Conservation (phyloP, 2,113 vertebrate genomes). For the Cheilinus undulatus region DNA sequence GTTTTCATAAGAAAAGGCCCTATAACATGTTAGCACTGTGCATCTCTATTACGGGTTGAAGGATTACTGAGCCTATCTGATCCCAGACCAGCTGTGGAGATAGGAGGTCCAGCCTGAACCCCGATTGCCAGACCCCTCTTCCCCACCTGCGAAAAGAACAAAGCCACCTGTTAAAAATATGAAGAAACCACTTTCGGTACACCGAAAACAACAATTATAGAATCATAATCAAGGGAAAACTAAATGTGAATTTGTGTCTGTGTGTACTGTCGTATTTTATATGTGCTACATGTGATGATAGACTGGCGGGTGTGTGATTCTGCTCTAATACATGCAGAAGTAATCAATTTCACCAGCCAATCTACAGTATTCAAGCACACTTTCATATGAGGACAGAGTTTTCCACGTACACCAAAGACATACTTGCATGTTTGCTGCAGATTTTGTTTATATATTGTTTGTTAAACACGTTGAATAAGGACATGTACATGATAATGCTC, state of each 20-base stretch:
- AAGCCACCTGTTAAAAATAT: conserved; percentile 3
- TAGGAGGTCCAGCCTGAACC: conserved; percentile 95
- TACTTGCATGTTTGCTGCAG: too few species aligned
- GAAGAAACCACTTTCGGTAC: not conserved
- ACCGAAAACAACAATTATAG: too few species aligned
- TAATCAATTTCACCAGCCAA: too few species aligned
- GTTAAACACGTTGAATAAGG: too few species aligned
- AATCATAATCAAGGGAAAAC: not conserved
- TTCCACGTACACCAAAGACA: too few species aligned
- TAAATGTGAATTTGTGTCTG: not conserved
- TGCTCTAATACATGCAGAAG: too few species aligned
- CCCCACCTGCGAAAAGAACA: conserved; percentile 85
- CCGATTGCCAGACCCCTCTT: conserved; percentile 83
- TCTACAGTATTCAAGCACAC: too few species aligned
- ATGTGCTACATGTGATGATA: not conserved
- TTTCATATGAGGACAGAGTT: too few species aligned
- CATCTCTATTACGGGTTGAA: conserved; percentile 2
- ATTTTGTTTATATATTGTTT: too few species aligned
- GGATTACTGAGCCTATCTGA: conserved; percentile 83
- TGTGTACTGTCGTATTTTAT: not conserved
- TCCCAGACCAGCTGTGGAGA: conserved; percentile 99
- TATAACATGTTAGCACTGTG: conserved; percentile 17
- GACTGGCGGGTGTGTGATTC: not conserved
- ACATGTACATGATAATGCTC: too few species aligned
- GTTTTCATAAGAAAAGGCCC: conserved; percentile 39